phyloP scores from a whole-genome alignment of 2,113 vertebrate genomes.

The Theropithecus gelada region DNA sequence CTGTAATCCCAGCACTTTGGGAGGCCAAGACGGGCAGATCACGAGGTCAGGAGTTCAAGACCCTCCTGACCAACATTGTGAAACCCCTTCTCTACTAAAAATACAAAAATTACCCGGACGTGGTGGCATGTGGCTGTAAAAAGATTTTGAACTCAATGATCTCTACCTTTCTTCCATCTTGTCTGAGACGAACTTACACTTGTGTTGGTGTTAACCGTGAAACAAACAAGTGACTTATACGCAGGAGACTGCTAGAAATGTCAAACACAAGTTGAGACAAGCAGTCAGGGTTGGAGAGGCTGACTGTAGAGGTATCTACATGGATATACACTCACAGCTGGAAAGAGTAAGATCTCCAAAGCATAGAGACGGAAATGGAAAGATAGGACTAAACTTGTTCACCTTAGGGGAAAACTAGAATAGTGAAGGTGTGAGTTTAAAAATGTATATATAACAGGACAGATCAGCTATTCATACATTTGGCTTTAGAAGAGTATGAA shows the following conservation, averaged over 20 bases:
- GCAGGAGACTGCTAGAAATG: background rate
- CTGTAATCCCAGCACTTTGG: too few species aligned
- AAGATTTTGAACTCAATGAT: background rate
- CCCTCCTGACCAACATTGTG: too few species aligned
- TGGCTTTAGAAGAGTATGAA: background rate
- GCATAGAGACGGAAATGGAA: background rate
- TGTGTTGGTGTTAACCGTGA: background rate
- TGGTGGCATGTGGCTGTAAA: too few species aligned
- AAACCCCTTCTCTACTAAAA: too few species aligned
- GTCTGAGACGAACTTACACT: background rate
- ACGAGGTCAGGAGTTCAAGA: too few species aligned
- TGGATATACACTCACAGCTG: background rate
- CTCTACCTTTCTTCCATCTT: background rate
- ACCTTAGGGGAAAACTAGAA: background rate
- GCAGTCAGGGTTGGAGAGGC: background rate
- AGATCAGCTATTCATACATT: background rate
- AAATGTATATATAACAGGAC: background rate
- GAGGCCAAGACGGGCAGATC: too few species aligned
- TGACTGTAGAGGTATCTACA: rapidly evolving
- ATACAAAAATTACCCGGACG: too few species aligned
- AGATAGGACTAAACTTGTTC: background rate
- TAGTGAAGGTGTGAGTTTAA: background rate
- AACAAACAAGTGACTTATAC: background rate
- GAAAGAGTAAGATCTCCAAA: background rate
- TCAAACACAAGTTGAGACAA: background rate